Conservation (phyloP, 2,113 vertebrate genomes). For the Erythrolamprus reginae region DNA sequence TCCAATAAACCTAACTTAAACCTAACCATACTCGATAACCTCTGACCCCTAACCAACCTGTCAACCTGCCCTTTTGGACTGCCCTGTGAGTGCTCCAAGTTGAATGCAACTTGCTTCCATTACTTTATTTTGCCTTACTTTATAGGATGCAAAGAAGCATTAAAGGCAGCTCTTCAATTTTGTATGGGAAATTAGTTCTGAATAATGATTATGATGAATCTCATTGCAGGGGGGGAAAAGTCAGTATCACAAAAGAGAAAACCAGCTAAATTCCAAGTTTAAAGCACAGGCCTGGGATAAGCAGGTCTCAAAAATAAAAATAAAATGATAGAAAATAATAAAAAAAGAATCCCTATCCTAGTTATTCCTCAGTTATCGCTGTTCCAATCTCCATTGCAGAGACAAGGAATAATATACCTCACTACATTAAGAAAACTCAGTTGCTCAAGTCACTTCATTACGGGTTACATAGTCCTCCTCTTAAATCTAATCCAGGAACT, state of each 20-base stretch:
- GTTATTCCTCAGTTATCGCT: not conserved
- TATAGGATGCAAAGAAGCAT: not conserved
- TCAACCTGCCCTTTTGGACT: not conserved
- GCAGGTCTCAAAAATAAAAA: not conserved
- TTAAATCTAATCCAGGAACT: not conserved
- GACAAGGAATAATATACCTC: not conserved
- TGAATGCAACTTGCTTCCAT: not conserved
- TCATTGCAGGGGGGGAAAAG: not conserved
- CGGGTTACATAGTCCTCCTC: not conserved
- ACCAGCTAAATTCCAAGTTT: not conserved
- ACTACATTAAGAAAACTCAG: not conserved
- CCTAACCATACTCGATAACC: not conserved
- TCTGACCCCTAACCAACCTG: not conserved
- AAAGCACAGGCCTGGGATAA: not conserved
- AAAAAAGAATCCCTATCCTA: not conserved
- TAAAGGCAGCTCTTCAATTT: not conserved
- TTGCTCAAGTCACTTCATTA: not conserved
- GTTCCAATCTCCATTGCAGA: too few species aligned
- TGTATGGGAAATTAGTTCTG: not conserved
- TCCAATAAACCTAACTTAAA: too few species aligned
- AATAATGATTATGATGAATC: not conserved
- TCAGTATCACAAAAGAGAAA: not conserved
- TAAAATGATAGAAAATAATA: too few species aligned
- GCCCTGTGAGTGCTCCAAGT: not conserved
- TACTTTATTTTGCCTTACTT: not conserved